phyloP scores from a whole-genome alignment of 2,797 vertebrate species.

The Lacerta bilineata region DNA sequence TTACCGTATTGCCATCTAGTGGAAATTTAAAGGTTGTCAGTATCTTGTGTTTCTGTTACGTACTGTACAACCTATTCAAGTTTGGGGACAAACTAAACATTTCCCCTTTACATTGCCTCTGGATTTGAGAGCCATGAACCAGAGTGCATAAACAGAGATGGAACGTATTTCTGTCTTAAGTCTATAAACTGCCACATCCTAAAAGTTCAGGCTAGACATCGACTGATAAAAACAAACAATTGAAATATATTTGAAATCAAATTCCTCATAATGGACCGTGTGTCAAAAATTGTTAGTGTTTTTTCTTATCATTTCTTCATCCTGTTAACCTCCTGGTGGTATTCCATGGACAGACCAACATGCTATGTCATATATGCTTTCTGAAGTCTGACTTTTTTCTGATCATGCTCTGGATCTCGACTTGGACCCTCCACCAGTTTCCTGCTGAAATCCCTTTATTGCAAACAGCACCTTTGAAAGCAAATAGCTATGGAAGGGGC shows the following conservation, averaged over 20 bases:
- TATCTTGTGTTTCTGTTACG: not conserved
- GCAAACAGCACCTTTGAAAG: not conserved
- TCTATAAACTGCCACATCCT: not conserved
- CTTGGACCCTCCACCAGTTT: not conserved
- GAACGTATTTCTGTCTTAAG: not conserved
- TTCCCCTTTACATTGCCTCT: not conserved
- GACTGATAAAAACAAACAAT: not conserved
- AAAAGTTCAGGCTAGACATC: not conserved
- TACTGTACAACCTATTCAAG: not conserved
- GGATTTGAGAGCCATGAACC: not conserved
- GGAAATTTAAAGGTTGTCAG: not conserved
- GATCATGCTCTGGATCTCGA: not conserved
- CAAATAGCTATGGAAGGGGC: not conserved
- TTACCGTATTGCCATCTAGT: conserved; percentile 57
- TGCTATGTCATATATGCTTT: not conserved
- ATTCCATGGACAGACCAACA: not conserved
- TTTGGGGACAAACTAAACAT: not conserved
- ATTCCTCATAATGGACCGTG: not conserved
- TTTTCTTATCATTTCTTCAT: not conserved
- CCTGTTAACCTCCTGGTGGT: not conserved
- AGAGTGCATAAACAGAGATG: not conserved
- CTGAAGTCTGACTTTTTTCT: not conserved
- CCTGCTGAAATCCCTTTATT: not conserved
- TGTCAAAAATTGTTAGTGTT: not conserved
- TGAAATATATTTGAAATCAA: not conserved